These are phyloP conservation scores for Mastomys coucha DNA, from an alignment of 2,113 vertebrate species.

Conservation along the genomic window DNA sequence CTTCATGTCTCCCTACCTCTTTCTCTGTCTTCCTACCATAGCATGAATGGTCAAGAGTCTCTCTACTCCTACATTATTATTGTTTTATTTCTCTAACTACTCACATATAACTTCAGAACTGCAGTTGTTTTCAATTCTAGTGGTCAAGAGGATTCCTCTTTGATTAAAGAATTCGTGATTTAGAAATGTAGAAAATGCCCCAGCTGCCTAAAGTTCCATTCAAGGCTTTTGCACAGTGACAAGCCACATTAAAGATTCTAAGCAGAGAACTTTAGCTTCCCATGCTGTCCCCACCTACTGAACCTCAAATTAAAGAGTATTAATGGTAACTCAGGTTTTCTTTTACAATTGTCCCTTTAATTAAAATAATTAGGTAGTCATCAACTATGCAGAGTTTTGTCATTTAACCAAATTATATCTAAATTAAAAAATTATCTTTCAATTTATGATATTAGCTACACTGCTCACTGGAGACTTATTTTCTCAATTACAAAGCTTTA, in stretches of 20 bases:
- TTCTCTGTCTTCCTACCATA: background rate
- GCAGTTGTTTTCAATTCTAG: background rate
- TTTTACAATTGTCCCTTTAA: background rate
- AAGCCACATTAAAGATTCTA: background rate
- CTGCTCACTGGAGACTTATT: background rate
- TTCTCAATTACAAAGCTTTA: background rate
- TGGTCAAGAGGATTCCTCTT: background rate
- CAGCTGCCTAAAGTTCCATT: background rate
- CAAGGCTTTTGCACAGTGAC: too few relatives aligned
- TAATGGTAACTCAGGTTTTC: background rate
- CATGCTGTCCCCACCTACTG: background rate
- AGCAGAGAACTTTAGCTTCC: background rate
- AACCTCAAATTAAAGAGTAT: background rate
- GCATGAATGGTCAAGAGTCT: too few relatives aligned
- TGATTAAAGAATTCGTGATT: background rate
- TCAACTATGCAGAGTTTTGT: background rate
- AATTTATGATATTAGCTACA: background rate
- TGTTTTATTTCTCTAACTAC: background rate
- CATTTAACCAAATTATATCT: background rate
- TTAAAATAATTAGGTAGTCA: background rate
- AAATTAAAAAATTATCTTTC: background rate
- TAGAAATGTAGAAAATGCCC: background rate
- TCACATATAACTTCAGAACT: background rate
- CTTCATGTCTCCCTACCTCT: too few relatives aligned
- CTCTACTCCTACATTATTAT: too few relatives aligned